These are phyloP conservation scores for Aleiodes testaceus DNA, from an alignment of 2,888 invertebrate species.

Conservation along the genomic window DNA sequence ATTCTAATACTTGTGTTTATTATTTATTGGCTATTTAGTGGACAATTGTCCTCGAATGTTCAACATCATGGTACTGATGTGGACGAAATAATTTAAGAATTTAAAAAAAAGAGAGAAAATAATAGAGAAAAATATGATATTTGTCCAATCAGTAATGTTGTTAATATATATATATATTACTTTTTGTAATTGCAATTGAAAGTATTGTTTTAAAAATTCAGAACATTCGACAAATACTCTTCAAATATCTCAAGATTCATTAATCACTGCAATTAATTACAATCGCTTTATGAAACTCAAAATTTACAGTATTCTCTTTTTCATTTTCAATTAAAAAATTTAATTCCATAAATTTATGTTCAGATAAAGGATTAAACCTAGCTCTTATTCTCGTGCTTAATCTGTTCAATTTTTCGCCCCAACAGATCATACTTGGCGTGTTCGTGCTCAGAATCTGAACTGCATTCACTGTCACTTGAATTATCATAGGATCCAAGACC, in stretches of 20 bases:
- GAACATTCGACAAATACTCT: too few species aligned
- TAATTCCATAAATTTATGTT: background rate
- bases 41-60: slow-evolving; percentile 9
- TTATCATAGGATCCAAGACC: slow-evolving; percentile 87
- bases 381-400: slow-evolving; percentile 57
- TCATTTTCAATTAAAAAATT: slow-evolving; percentile 2
- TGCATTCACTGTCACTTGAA: slow-evolving; percentile 80
- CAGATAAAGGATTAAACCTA: slow-evolving; percentile 45
- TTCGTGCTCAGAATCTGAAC: slow-evolving; percentile 80
- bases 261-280: background rate
- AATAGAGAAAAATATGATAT: background rate
- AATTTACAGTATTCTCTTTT: background rate
- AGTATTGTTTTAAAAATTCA: background rate
- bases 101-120: background rate
- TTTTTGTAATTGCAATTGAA: slow-evolving; percentile 3
- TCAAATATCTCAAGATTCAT: background rate
- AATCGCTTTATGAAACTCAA: background rate
- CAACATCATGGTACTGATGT: background rate
- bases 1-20: slow-evolving; percentile 12
- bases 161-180: background rate
- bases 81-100: background rate
- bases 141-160: background rate
- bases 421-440: slow-evolving; percentile 70
- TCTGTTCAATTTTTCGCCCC: slow-evolving; percentile 68
- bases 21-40: slow-evolving; percentile 10